Conservation (phyloP, 2,113 vertebrate species). For the Pterocles burchelli region DNA sequence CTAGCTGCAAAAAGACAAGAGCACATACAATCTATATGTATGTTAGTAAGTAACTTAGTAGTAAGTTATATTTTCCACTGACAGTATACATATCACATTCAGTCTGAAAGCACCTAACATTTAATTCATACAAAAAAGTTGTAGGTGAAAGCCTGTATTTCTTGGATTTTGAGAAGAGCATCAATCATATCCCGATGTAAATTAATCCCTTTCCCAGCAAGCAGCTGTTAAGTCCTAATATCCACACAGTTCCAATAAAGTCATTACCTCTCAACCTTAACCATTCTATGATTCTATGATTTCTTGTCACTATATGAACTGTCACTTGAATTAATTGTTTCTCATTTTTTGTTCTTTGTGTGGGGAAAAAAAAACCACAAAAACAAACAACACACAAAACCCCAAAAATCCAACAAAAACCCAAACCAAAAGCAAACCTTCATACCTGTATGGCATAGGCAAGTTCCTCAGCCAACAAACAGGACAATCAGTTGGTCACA, state of each 20-base stretch:
- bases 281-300: neutral
- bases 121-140: neutral
- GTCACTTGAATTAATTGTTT: neutral
- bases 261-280: neutral
- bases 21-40: neutral
- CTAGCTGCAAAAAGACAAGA: neutral
- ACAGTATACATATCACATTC: neutral
- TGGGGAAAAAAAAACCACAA: neutral
- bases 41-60: no score
- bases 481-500: neutral
- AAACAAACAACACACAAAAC: neutral
- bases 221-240: neutral
- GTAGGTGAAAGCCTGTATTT: neutral
- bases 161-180: neutral
- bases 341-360: neutral
- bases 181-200: neutral
- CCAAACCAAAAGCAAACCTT: neutral
- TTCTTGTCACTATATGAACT: neutral
- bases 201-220: neutral
- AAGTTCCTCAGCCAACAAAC: neutral
- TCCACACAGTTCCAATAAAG: neutral
- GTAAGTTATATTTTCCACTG: neutral
- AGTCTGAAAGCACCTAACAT: neutral
- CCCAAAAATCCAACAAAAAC: neutral
- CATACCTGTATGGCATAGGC: neutral